phyloP scores from a whole-genome alignment of 2,888 invertebrate species.

The Teleiodes luculella region DNA sequence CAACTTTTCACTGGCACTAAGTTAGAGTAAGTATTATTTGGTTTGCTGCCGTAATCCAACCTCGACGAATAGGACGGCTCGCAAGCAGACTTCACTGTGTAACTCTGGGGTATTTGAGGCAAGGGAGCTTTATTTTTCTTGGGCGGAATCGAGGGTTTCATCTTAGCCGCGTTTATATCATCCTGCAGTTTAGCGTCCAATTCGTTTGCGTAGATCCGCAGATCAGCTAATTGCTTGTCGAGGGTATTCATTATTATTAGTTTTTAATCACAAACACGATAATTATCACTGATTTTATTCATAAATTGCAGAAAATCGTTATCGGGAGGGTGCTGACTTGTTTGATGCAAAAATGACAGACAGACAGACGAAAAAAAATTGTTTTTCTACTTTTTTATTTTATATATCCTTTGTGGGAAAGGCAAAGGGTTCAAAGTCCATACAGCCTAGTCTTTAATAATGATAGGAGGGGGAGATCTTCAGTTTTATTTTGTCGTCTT shows the following conservation, averaged over 20 bases:
- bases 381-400: too few species aligned
- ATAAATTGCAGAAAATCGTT: conserved; percentile 9
- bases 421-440: too few species aligned
- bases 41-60: conserved; percentile 73
- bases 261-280: conserved; percentile 15
- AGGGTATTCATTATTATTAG: conserved; percentile 59
- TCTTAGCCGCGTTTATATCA: conserved; percentile 68
- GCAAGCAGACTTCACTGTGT: conserved; percentile 83
- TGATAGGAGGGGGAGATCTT: too few species aligned
- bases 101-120: conserved; percentile 87
- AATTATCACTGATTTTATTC: conserved; percentile 15
- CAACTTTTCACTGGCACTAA: conserved; percentile 74
- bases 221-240: conserved; percentile 68
- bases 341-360: conserved; percentile 28
- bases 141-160: conserved; percentile 70
- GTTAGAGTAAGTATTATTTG: conserved; percentile 68
- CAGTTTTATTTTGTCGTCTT: too few species aligned
- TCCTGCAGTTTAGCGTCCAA: conserved; percentile 71
- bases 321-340: conserved; percentile 29
- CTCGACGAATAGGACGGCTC: conserved; percentile 89
- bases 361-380: neutral
- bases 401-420: too few species aligned
- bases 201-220: conserved; percentile 71
- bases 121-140: conserved; percentile 69
- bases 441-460: too few species aligned